Conservation (phyloP, 2,888 invertebrate genomes). For the Pilophorus perplexus region DNA sequence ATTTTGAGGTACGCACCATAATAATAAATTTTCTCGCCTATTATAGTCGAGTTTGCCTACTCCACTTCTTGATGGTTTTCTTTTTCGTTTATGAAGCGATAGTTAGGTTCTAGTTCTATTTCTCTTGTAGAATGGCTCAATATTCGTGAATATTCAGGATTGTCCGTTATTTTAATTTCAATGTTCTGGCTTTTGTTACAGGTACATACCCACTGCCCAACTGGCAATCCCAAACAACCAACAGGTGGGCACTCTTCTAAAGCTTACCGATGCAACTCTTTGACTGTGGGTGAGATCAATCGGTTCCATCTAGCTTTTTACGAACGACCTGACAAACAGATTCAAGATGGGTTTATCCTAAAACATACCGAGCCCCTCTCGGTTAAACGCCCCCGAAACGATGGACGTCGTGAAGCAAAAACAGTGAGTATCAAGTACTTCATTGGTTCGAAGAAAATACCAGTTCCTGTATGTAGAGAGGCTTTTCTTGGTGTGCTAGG, state of each 20-base stretch:
- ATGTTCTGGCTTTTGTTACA: conserved; percentile 7
- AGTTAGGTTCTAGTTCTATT: background rate
- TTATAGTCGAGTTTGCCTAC: background rate
- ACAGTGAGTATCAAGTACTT: conserved; percentile 18
- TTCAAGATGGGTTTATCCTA: conserved; percentile 17
- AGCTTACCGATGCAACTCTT: conserved; percentile 16
- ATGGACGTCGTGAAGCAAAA: conserved; percentile 8
- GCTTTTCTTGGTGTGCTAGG: conserved; percentile 23
- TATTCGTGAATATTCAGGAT: conserved; percentile 21
- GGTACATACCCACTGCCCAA: conserved; percentile 15
- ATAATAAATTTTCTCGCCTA: background rate
- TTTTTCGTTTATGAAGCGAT: background rate
- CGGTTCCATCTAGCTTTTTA: conserved; percentile 23
- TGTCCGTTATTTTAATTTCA: conserved; percentile 2
- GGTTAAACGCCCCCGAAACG: no score
- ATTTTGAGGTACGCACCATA: conserved; percentile 1
- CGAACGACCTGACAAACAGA: conserved; percentile 4
- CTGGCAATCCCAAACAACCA: conserved; percentile 9
- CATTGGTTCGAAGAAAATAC: conserved; percentile 1
- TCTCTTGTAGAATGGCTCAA: conserved; percentile 13
- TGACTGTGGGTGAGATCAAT: conserved; percentile 11
- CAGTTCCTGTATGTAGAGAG: conserved; percentile 23
- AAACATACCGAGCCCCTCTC: conserved; percentile 5
- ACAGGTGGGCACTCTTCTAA: conserved; percentile 11
- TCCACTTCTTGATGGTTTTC: background rate